A percentile compares a stretch with the other conserved stretches of the same genome.
These are phyloP conservation scores for Cantharis rufa DNA, from an alignment of 2,888 invertebrate genomes.

Conservation along the genomic window DNA sequence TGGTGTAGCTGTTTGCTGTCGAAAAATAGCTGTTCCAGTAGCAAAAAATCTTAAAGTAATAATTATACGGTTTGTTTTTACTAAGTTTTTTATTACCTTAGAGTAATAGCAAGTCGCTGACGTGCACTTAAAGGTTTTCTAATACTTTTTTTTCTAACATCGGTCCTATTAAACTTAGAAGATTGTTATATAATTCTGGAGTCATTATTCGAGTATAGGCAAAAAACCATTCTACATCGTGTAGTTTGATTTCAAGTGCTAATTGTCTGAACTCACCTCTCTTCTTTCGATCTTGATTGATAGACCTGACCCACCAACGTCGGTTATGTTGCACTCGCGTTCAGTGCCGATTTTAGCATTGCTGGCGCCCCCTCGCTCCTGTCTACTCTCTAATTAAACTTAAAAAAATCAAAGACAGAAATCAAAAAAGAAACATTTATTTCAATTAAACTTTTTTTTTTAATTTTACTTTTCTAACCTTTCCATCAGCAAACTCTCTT, in stretches of 20 bases:
- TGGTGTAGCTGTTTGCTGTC: constrained; percentile 8
- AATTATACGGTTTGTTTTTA: too few relatives aligned
- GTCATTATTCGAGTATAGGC: not conserved
- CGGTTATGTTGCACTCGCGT: not conserved
- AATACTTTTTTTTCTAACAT: not conserved
- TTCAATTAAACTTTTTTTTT: too few relatives aligned
- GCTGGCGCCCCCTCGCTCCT: too few relatives aligned
- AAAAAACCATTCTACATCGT: constrained; percentile 8
- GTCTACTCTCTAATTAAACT: too few relatives aligned
- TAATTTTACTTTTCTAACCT: too few relatives aligned
- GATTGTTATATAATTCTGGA: not conserved
- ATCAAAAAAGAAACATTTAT: too few relatives aligned
- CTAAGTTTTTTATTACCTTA: too few relatives aligned
- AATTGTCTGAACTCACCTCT: not conserved
- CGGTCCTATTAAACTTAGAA: not conserved
- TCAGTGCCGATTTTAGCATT: too few relatives aligned
- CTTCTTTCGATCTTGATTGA: not conserved
- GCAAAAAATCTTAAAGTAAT: constrained; percentile 24
- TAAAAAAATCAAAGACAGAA: too few relatives aligned
- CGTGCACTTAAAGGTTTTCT: not conserved
- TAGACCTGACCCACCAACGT: not conserved
- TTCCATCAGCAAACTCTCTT: too few relatives aligned
- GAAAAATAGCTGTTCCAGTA: constrained; percentile 5
- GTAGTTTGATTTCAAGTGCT: constrained; percentile 3
- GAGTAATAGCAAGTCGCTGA: constrained; percentile 33